Evolutionary conservation across 2,888 invertebrate species (phyloP).

Genomic region (Andrena bucephala): DNA sequence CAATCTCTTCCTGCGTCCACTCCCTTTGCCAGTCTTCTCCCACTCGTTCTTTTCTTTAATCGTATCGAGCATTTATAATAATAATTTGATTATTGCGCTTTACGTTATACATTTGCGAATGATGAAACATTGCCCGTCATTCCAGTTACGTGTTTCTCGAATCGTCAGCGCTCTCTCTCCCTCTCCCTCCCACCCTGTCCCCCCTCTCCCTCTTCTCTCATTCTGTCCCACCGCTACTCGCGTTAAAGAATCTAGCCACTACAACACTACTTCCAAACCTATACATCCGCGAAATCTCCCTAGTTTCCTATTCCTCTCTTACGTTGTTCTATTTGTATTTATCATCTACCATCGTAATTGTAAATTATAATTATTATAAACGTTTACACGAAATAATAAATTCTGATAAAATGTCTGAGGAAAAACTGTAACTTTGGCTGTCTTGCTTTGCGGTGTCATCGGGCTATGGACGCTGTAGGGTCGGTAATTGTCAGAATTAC

Average conservation of each 20-base stretch:
- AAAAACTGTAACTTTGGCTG: conserved; percentile 69
- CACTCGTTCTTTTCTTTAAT: conserved; percentile 9
- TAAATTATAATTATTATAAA: conserved; percentile 85
- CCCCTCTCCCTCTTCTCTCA: conserved; percentile 5
- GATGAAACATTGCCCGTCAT: conserved; percentile 40
- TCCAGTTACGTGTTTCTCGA: conserved; percentile 33
- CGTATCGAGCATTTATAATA: conserved; percentile 3
- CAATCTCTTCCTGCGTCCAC: conserved; percentile 28
- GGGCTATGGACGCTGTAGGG: conserved; percentile 23
- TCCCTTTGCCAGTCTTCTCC: conserved; percentile 15
- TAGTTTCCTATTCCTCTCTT: conserved; percentile 75
- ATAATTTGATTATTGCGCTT: conserved; percentile 20
- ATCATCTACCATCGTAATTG: conserved; percentile 85
- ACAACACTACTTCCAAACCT: conserved; percentile 42
- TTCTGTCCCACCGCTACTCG: conserved; percentile 3
- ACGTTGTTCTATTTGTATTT: conserved; percentile 85
- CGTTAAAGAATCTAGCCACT: conserved; percentile 38
- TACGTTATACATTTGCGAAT: conserved; percentile 24
- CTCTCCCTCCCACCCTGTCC: background rate
- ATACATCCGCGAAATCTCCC: conserved; percentile 57
- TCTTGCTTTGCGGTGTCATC: conserved; percentile 53
- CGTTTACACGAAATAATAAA: conserved; percentile 85
- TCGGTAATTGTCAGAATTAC: conserved; percentile 3
- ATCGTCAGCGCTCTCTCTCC: conserved; percentile 1
- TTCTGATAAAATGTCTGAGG: conserved; percentile 85